phyloP scores from a whole-genome alignment of 2,113 vertebrate species.

The Sturnus vulgaris region DNA sequence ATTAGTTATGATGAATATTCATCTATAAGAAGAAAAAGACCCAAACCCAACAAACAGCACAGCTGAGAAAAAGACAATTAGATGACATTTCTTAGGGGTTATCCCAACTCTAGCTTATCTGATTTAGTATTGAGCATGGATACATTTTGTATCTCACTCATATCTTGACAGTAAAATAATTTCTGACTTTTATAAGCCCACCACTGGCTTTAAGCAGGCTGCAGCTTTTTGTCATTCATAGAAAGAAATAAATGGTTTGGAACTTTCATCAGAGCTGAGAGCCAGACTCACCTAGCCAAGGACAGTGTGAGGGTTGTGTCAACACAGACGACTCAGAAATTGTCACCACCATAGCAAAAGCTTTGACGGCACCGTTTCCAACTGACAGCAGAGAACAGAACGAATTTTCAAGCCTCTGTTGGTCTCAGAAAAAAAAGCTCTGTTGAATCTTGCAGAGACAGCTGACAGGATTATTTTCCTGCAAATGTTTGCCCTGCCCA shows the following conservation, averaged over 20 bases:
- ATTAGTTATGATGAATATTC: background rate
- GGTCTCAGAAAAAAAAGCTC: background rate
- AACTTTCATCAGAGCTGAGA: background rate
- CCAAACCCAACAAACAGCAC: background rate
- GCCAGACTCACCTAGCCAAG: conserved; percentile 44
- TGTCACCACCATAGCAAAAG: background rate
- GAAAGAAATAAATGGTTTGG: conserved; percentile 13
- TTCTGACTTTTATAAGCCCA: background rate
- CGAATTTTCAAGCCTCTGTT: conserved; percentile 12
- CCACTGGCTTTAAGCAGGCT: background rate
- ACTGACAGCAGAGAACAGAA: conserved; percentile 28
- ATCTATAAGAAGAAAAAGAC: background rate
- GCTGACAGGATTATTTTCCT: conserved; percentile 30
- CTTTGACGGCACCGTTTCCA: background rate
- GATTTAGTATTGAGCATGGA: background rate
- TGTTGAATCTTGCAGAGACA: background rate
- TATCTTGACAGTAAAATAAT: background rate
- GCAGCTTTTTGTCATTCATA: background rate
- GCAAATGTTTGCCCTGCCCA: conserved; percentile 42
- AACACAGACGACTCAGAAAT: conserved; percentile 6
- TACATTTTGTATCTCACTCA: background rate
- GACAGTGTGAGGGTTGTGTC: background rate
- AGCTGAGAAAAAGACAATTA: background rate
- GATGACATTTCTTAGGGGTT: background rate
- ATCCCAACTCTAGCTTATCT: background rate